These are phyloP conservation scores for Cecidostiba fungosa DNA, from an alignment of 2,888 invertebrate genomes.

Conservation along the genomic window DNA sequence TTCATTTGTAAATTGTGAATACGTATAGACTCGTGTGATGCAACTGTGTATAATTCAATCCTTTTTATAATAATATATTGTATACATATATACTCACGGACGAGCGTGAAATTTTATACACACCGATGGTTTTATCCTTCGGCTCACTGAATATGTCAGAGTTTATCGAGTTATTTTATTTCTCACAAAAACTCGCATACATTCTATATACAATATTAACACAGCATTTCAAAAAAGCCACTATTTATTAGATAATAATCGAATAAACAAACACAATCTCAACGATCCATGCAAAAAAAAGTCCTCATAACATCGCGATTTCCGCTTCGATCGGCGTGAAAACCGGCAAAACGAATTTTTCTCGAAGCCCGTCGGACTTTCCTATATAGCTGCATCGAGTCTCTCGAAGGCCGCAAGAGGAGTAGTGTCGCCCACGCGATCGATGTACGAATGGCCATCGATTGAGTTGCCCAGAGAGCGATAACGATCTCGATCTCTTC, in stretches of 20 bases:
- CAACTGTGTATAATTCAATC: background rate
- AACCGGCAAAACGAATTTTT: conserved; percentile 20
- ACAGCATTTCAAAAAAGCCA: no score
- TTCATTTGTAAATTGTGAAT: no score
- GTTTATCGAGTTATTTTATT: conserved; percentile 25
- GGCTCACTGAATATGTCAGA: conserved; percentile 26
- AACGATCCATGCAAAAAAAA: background rate
- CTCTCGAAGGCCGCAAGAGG: conserved; percentile 15
- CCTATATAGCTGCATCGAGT: background rate
- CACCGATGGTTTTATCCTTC: background rate
- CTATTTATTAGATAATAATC: background rate
- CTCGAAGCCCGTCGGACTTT: background rate
- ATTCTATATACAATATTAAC: background rate
- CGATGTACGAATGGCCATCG: conserved; percentile 67
- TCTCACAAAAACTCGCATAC: background rate
- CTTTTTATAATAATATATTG: background rate
- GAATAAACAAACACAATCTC: background rate
- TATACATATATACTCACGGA: no score
- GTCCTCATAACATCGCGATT: background rate
- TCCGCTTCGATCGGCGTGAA: background rate
- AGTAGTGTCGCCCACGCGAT: conserved; percentile 70
- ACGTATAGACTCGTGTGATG: background rate
- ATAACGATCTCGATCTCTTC: conserved; percentile 70
- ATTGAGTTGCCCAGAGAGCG: conserved; percentile 73
- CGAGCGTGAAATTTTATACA: conserved; percentile 31